A percentile compares a stretch with the other conserved stretches of the same genome.
phyloP scores from a whole-genome alignment of 2,888 invertebrate species.

The Carabus problematicus region DNA sequence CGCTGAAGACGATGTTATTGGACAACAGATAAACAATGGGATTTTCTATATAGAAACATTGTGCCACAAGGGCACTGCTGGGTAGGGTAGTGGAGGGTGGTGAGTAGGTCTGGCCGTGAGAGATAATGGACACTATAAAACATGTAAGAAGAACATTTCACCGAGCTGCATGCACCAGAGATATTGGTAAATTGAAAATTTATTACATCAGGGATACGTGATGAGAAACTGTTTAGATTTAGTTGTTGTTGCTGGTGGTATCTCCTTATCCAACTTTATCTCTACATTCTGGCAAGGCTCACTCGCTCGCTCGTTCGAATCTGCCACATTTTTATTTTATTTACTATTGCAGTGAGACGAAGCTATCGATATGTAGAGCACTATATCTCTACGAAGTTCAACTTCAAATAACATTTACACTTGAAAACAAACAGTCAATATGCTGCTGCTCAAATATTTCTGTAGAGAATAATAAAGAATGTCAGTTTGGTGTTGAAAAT shows the following conservation, averaged over 20 bases:
- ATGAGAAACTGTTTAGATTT: constrained; percentile 30
- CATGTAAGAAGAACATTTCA: constrained; percentile 33
- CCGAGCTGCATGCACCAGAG: constrained; percentile 17
- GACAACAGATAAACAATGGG: constrained; percentile 38
- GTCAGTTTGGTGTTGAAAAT: too few relatives aligned
- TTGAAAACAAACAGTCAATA: too few relatives aligned
- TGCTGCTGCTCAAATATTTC: too few relatives aligned
- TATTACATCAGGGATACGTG: constrained; percentile 29
- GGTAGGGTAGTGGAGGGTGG: not conserved
- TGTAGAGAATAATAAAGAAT: too few relatives aligned
- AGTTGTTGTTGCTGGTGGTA: constrained; percentile 14
- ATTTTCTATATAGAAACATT: constrained; percentile 33
- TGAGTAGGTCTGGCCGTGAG: constrained; percentile 26
- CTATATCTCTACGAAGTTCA: too few relatives aligned
- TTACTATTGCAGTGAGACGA: too few relatives aligned
- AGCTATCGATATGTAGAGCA: too few relatives aligned
- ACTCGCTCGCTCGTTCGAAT: too few relatives aligned
- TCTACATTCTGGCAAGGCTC: too few relatives aligned
- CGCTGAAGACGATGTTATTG: constrained; percentile 36
- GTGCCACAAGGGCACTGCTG: not conserved
- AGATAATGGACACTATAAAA: constrained; percentile 42
- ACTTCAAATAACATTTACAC: too few relatives aligned
- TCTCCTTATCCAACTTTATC: too few relatives aligned
- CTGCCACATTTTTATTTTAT: too few relatives aligned
- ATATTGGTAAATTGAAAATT: constrained; percentile 42